phyloP scores from a whole-genome alignment of 2,113 vertebrate species.

The Thoracochromis brauschi region DNA sequence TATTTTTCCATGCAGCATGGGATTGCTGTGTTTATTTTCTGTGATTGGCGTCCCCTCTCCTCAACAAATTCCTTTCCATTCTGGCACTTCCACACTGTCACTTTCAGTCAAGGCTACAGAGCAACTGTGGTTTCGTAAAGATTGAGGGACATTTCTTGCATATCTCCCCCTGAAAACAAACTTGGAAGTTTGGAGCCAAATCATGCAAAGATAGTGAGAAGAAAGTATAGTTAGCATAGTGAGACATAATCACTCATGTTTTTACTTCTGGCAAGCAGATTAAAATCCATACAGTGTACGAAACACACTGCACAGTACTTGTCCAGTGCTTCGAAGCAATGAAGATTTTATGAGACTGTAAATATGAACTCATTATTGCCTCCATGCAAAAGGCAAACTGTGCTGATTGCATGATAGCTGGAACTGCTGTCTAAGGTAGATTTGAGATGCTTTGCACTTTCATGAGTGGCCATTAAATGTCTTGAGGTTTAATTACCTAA shows the following conservation, averaged over 20 bases:
- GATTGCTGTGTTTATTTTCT: background rate
- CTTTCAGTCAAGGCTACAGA: constrained; percentile 13
- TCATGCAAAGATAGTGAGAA: constrained; percentile 46
- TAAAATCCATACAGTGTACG: background rate
- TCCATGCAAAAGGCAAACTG: background rate
- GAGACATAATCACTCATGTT: constrained; percentile 33
- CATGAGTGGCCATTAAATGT: background rate
- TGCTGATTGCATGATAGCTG: constrained; percentile 24
- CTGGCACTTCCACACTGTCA: constrained; percentile 31
- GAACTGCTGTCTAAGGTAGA: constrained; percentile 17
- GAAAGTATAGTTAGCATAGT: constrained; percentile 44
- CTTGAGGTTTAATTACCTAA: background rate
- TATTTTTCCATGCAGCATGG: background rate
- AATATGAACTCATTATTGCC: constrained; percentile 25
- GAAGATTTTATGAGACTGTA: constrained; percentile 6
- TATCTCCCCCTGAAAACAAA: constrained; percentile 25
- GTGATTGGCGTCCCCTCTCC: constrained; percentile 25
- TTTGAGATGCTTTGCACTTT: background rate
- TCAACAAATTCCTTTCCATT: constrained; percentile 28
- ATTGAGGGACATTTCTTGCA: constrained; percentile 42
- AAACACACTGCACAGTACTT: background rate
- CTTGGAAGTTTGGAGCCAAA: constrained; percentile 45
- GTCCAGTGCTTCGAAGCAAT: constrained; percentile 17
- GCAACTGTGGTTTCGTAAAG: background rate
- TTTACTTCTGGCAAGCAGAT: constrained; percentile 21